These are phyloP conservation scores for Brevipalpus yothersi DNA, from an alignment of 1,140 invertebrate genomes.

Conservation along the genomic window DNA sequence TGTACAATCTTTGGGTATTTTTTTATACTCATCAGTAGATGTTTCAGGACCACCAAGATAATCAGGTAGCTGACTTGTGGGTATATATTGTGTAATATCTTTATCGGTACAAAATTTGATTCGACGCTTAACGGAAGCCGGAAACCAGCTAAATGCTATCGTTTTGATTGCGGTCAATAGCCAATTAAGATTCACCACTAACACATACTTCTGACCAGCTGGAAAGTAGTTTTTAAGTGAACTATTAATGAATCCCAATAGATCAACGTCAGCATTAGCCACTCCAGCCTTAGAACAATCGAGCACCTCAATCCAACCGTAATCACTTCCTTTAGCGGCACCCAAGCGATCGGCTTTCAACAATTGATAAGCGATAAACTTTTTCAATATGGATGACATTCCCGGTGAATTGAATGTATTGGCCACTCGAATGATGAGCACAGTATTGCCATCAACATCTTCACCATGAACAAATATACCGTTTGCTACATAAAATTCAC, in stretches of 20 bases:
- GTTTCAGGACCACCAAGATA: background rate
- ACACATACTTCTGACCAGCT: background rate
- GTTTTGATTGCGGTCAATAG: background rate
- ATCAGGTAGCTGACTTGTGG: background rate
- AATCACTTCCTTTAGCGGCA: background rate
- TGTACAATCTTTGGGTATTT: slow-evolving; percentile 5
- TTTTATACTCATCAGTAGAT: background rate
- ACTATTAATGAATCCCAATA: background rate
- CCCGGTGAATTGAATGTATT: background rate
- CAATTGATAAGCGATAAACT: background rate
- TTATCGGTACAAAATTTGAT: background rate
- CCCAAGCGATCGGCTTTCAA: background rate
- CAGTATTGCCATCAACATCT: background rate
- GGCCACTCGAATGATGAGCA: background rate
- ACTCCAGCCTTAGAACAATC: background rate
- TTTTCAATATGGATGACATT: background rate
- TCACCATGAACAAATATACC: background rate
- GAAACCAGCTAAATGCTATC: background rate
- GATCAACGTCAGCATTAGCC: slow-evolving; percentile 2
- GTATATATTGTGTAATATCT: background rate
- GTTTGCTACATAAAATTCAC: background rate
- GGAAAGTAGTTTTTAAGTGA: slow-evolving; percentile 2
- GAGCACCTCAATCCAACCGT: background rate
- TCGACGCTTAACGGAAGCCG: background rate
- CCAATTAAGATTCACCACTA: background rate